phyloP scores from a whole-genome alignment of 2,888 invertebrate species.

The Caenorhabditis afra region DNA sequence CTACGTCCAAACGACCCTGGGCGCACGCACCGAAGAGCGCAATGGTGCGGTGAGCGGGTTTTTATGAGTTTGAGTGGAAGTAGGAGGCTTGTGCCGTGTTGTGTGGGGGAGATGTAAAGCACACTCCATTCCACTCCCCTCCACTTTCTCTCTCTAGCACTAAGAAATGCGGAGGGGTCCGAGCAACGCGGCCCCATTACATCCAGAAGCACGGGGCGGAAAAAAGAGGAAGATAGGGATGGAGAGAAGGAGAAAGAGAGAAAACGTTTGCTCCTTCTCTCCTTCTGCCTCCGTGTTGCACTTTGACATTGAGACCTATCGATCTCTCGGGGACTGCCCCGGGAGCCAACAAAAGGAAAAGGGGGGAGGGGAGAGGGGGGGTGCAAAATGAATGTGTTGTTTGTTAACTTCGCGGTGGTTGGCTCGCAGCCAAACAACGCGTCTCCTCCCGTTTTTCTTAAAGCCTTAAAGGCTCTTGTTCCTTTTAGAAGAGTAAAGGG shows the following conservation, averaged over 20 bases:
- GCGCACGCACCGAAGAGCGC: constrained; percentile 39
- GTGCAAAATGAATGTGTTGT: constrained; percentile 47
- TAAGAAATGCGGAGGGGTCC: background rate
- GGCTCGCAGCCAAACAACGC: constrained; percentile 56
- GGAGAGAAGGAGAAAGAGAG: background rate
- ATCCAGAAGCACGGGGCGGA: too few species aligned
- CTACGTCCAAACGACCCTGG: constrained; percentile 37
- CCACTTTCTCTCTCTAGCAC: background rate
- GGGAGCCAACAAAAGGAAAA: background rate
- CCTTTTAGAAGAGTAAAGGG: constrained; percentile 27
- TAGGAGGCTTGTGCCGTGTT: constrained; percentile 24
- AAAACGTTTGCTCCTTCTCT: background rate
- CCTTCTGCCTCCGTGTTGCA: constrained; percentile 6
- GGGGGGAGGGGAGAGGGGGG: constrained; percentile 4
- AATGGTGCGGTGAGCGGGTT: constrained; percentile 55
- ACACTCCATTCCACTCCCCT: constrained; percentile 23
- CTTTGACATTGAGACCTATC: constrained; percentile 27
- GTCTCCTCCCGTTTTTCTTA: constrained; percentile 22
- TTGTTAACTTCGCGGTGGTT: constrained; percentile 55
- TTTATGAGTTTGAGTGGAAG: constrained; percentile 54
- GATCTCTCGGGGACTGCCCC: constrained; percentile 3
- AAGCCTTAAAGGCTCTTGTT: constrained; percentile 21
- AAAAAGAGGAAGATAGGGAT: background rate
- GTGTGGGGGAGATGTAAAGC: background rate
- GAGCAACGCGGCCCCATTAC: background rate